phyloP scores from a whole-genome alignment of 1,140 invertebrate species.

The Caenorhabditis tropicalis region DNA sequence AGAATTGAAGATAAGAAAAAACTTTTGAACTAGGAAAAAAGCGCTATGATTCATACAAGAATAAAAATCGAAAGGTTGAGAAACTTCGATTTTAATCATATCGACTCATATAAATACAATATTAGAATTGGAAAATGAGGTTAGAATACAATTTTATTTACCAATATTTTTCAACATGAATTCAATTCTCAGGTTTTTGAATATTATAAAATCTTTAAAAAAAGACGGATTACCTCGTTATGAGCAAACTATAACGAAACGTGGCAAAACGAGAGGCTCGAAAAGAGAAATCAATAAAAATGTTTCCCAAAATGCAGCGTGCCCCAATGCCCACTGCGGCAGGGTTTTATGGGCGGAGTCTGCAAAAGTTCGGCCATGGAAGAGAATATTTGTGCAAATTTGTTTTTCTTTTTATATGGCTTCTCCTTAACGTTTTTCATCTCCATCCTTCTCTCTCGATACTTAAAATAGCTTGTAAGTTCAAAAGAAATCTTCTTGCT shows the following conservation, averaged over 20 bases:
- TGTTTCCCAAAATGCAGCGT: background rate
- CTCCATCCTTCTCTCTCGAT: background rate
- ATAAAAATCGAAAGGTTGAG: background rate
- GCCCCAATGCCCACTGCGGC: background rate
- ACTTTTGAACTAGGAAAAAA: background rate
- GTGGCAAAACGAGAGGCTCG: background rate
- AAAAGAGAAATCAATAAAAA: background rate
- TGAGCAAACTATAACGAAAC: background rate
- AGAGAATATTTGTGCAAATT: background rate
- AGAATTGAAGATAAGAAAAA: background rate
- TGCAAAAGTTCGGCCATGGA: background rate
- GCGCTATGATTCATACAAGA: background rate
- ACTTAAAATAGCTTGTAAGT: no score
- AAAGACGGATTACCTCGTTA: background rate
- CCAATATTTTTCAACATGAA: no score
- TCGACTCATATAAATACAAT: no score
- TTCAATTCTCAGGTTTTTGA: no score
- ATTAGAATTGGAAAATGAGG: no score
- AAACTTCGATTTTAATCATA: no score
- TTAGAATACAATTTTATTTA: no score
- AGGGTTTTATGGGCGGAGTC: slow-evolving; percentile 14
- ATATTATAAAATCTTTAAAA: no score
- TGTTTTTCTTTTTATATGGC: background rate
- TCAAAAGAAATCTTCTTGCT: no score
- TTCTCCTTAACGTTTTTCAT: background rate